phyloP scores from a whole-genome alignment of 2,888 invertebrate genomes.

The Drosophila koepferae region DNA sequence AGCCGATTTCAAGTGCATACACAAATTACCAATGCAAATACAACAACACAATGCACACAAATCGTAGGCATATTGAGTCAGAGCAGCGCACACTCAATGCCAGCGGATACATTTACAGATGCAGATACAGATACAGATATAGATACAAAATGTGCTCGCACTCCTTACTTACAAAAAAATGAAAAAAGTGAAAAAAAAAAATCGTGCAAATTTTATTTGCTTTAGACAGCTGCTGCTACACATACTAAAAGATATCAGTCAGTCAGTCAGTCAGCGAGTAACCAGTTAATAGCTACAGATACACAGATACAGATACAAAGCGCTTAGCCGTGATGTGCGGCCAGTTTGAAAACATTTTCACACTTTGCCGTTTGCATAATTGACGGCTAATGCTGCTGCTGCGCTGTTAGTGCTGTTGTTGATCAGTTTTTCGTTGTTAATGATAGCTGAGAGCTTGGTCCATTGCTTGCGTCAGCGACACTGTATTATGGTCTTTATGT shows the following conservation, averaged over 20 bases:
- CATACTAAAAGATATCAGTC: conserved; percentile 59
- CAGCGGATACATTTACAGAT: conserved; percentile 65
- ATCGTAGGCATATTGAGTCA: conserved; percentile 76
- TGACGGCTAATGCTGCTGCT: conserved; percentile 46
- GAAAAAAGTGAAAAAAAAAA: conserved; percentile 73
- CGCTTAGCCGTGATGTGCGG: conserved; percentile 65
- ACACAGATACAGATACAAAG: conserved; percentile 45
- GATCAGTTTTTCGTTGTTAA: conserved; percentile 26
- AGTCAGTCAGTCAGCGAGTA: conserved; percentile 25
- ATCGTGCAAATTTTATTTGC: conserved; percentile 78
- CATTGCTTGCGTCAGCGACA: conserved; percentile 30
- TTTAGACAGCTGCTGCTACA: conserved; percentile 60
- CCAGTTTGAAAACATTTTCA: conserved; percentile 69
- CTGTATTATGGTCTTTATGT: conserved; percentile 16
- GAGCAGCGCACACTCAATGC: conserved; percentile 67
- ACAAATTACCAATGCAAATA: conserved; percentile 81
- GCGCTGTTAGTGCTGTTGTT: conserved; percentile 27
- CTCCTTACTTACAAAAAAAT: conserved; percentile 33
- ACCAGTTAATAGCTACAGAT: conserved; percentile 38
- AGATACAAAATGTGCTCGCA: conserved; percentile 11
- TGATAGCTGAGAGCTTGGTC: conserved; percentile 28
- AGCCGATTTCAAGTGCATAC: conserved; percentile 76
- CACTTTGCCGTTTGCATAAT: conserved; percentile 76
- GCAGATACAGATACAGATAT: conserved; percentile 40
- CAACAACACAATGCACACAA: conserved; percentile 46